These are phyloP conservation scores for Pristis pectinata DNA, from an alignment of 2,797 vertebrate species.

Conservation along the genomic window DNA sequence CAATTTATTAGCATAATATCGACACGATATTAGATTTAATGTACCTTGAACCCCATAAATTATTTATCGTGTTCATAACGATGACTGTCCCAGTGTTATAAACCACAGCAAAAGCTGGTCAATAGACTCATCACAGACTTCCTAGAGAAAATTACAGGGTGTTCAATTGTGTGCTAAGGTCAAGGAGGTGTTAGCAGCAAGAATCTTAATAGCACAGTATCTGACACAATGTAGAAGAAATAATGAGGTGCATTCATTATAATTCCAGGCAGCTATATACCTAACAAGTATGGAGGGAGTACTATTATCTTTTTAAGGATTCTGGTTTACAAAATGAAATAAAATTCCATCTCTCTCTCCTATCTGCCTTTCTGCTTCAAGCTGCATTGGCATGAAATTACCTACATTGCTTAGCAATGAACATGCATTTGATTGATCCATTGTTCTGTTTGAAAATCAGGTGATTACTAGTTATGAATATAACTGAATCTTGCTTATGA, in stretches of 20 bases:
- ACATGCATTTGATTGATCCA: background rate
- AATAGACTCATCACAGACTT: constrained; percentile 61
- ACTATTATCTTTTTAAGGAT: constrained; percentile 43
- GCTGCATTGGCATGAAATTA: background rate
- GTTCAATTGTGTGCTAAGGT: constrained; percentile 60
- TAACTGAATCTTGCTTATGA: background rate
- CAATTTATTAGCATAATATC: constrained; percentile 30
- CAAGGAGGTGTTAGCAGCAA: constrained; percentile 55
- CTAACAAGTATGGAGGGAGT: constrained; percentile 44
- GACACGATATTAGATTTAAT: constrained; percentile 26
- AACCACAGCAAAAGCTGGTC: constrained; percentile 53
- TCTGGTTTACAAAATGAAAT: constrained; percentile 37
- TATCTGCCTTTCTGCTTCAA: background rate
- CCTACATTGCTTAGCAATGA: background rate
- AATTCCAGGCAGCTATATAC: constrained; percentile 48
- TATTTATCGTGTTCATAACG: constrained; percentile 17
- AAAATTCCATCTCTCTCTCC: constrained; percentile 39
- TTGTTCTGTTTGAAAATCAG: background rate
- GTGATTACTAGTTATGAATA: background rate
- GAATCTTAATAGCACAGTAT: constrained; percentile 56
- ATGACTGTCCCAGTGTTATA: constrained; percentile 46
- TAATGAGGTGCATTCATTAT: constrained; percentile 49
- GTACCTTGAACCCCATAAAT: constrained; percentile 24
- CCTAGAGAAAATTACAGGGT: constrained; percentile 63
- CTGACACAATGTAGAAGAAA: constrained; percentile 44